Conservation (phyloP, 1,140 invertebrate species). For the Drosophila erecta region DNA sequence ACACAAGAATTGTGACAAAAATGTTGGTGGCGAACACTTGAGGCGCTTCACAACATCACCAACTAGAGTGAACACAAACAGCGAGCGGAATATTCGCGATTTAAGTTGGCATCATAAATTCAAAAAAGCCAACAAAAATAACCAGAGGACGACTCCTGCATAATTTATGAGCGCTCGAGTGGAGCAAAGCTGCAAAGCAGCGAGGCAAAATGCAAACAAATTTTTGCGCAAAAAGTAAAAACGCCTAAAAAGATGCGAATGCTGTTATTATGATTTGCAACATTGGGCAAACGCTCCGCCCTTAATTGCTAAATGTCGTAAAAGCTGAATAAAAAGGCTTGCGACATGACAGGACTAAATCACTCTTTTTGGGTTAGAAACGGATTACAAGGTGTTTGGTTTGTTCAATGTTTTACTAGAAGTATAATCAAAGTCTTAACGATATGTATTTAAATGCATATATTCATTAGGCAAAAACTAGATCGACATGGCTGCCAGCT, state of each 20-base stretch:
- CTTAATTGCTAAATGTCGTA: slow-evolving; percentile 68
- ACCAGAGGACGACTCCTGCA: slow-evolving; percentile 45
- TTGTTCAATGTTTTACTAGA: too few relatives aligned
- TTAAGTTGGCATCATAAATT: slow-evolving; percentile 62
- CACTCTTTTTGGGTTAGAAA: too few relatives aligned
- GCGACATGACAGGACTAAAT: not conserved
- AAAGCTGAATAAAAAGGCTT: slow-evolving; percentile 13
- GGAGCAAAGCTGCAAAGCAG: slow-evolving; percentile 6
- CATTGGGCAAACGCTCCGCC: slow-evolving; percentile 9
- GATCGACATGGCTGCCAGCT: not conserved
- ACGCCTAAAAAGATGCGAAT: slow-evolving; percentile 24
- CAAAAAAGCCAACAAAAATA: slow-evolving; percentile 28
- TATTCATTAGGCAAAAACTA: too few relatives aligned
- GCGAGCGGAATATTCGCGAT: slow-evolving; percentile 38
- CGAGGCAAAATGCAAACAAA: slow-evolving; percentile 38
- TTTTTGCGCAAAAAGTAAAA: slow-evolving; percentile 6
- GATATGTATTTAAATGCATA: too few relatives aligned
- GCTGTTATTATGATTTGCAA: slow-evolving; percentile 47
- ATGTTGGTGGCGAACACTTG: slow-evolving; percentile 47
- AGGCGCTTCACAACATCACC: slow-evolving; percentile 45
- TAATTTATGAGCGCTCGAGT: slow-evolving; percentile 57
- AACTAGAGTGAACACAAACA: slow-evolving; percentile 23
- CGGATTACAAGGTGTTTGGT: not conserved
- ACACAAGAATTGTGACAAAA: slow-evolving; percentile 65
- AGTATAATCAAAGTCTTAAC: not conserved